Conservation (phyloP, 2,888 invertebrate species). For the Sepioteuthis lessoniana region DNA sequence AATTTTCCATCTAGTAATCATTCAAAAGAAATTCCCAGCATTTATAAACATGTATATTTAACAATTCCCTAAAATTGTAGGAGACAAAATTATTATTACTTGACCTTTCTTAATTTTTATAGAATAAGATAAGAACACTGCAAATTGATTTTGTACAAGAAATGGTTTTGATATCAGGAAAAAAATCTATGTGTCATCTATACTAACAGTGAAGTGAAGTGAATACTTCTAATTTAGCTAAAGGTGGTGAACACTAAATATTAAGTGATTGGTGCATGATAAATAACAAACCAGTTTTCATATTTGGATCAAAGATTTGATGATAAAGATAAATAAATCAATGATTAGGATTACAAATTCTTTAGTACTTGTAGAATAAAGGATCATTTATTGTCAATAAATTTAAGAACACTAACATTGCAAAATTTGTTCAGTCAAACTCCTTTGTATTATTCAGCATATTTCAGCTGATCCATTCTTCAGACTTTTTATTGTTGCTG, state of each 20-base stretch:
- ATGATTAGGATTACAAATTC: neutral
- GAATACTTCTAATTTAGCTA: neutral
- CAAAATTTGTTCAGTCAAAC: too few relatives aligned
- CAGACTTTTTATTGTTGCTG: too few relatives aligned
- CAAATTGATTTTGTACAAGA: neutral
- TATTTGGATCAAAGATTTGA: neutral
- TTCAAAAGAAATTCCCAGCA: too few relatives aligned
- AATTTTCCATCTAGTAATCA: too few relatives aligned
- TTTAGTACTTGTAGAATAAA: neutral
- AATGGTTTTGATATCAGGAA: neutral
- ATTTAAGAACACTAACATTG: neutral
- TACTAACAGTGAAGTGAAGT: neutral
- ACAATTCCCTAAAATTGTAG: neutral
- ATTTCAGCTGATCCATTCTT: too few relatives aligned
- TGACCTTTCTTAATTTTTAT: neutral
- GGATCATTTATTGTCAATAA: neutral
- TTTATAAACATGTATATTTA: too few relatives aligned
- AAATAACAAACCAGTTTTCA: neutral
- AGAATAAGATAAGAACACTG: neutral
- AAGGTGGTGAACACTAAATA: conserved; percentile 25
- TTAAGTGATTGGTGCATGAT: neutral
- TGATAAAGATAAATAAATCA: neutral
- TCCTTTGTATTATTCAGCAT: too few relatives aligned
- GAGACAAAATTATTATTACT: neutral
- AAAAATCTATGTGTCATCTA: neutral